Conservation (phyloP, 1,140 invertebrate species). For the Scaptomyza pallida region DNA sequence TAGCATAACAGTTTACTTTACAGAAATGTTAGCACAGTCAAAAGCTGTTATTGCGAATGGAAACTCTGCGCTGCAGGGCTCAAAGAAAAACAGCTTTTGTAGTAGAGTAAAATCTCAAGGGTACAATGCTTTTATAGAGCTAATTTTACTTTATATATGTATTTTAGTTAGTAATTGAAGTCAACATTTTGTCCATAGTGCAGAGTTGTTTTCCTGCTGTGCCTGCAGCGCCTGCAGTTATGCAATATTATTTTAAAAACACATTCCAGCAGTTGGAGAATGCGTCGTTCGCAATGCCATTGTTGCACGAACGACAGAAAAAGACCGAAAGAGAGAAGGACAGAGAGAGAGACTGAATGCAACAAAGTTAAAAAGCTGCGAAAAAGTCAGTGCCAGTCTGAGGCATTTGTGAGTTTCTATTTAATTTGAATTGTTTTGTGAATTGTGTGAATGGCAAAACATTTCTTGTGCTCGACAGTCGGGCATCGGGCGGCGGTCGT, state of each 20-base stretch:
- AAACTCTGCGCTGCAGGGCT: background rate
- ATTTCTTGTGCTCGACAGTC: slow-evolving; percentile 49
- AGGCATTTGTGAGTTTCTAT: slow-evolving; percentile 63
- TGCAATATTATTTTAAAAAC: slow-evolving; percentile 77
- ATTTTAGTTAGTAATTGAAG: background rate
- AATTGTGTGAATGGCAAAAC: slow-evolving; percentile 50
- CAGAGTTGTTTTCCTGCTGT: slow-evolving; percentile 8
- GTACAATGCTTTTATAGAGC: slow-evolving; percentile 4
- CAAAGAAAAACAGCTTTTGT: background rate
- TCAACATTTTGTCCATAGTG: slow-evolving; percentile 1
- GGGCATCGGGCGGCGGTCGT: background rate
- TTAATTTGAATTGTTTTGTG: slow-evolving; percentile 78
- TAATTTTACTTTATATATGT: slow-evolving; percentile 14
- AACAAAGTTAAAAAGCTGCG: background rate
- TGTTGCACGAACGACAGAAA: background rate
- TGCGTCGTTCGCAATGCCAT: slow-evolving; percentile 8
- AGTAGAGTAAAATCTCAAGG: background rate
- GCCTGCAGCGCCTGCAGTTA: slow-evolving; percentile 65
- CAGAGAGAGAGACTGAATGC: background rate
- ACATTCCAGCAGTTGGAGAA: slow-evolving; percentile 52
- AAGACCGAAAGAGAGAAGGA: background rate
- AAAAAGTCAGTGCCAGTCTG: slow-evolving; percentile 9
- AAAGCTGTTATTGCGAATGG: background rate
- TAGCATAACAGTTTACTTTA: slow-evolving; percentile 10
- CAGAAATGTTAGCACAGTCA: slow-evolving; percentile 10